phyloP scores from a whole-genome alignment of 2,113 vertebrate genomes.

The Phyllostomus discolor region DNA sequence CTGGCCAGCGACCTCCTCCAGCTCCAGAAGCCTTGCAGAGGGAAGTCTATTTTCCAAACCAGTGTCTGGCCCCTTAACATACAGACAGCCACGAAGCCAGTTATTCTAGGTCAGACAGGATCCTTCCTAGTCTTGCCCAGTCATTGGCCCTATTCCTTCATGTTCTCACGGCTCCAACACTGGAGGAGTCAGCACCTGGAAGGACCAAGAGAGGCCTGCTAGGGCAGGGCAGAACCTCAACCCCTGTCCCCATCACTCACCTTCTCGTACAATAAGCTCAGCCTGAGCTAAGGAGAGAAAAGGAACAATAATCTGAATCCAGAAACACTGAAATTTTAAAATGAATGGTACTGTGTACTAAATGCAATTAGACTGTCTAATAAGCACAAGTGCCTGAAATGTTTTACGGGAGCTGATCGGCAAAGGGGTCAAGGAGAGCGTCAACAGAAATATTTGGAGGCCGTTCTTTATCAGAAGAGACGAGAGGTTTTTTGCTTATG shows the following conservation, averaged over 20 bases:
- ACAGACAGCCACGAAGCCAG: neutral
- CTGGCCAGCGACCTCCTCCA: neutral
- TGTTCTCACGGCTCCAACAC: neutral
- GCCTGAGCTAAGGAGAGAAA: neutral
- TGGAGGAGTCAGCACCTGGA: neutral
- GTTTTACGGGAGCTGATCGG: neutral
- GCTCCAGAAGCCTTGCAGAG: neutral
- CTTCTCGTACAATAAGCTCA: neutral
- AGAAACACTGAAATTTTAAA: neutral
- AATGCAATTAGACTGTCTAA: neutral
- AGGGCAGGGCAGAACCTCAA: no score
- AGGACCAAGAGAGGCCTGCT: neutral
- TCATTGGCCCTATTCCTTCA: neutral
- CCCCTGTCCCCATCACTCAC: neutral
- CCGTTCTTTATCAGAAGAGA: neutral
- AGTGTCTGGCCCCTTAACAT: neutral
- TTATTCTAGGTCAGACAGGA: neutral
- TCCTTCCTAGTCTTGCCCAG: rapidly evolving
- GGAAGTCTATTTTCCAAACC: neutral
- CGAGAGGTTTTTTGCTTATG: neutral
- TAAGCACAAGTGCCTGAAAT: neutral
- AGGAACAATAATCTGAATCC: neutral
- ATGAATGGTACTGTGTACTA: neutral
- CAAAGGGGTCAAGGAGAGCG: neutral
- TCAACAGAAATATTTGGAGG: neutral